Base-by-base conservation (phyloP, 1,140 invertebrate genomes). In the Delia radicum region DNA sequence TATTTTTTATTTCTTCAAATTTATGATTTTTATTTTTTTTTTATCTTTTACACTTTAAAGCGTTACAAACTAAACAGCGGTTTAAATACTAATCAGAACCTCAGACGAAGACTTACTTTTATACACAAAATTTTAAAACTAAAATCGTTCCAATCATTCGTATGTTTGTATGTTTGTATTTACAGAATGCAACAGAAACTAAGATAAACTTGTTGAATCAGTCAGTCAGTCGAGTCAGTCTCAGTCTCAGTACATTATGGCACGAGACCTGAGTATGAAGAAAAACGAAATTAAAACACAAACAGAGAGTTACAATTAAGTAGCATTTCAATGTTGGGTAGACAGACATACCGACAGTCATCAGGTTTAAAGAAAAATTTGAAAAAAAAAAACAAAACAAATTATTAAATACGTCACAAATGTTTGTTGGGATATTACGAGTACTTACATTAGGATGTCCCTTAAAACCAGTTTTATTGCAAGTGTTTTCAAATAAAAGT, bases 81-180 rank as follows among this genome's bases (percentile, higher is more conserved):
- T 69, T 37, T 3, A 69, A 69, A 69, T 31, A 69, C 65, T 69
- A 69, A 69, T 69, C 65, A 69, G 65, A 69, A 69, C 65, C 29
- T 24, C 65, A n/a, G 65, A 10, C 29, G 65, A 37, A 69, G 65
- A 69, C 29, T 69, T 69, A 69, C 65, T 69, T 69, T 33, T 69
- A 69, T 69, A 69, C 29, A 29, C 65, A 29, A 69, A 67, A 69
- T 33, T 27, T 65, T 65, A 31, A 69, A 55, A 69, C 29, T 33
- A 69, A 33, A 69, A 31, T 67, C 37, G 37, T 42, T 42, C 37
- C 7, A 12, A 15, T 10, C 6, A 15, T 42, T 42, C 37, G 37
- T 42, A 15, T 42, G 37, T 42, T 42, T 5, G 3, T 10, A 13
- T 13, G 37, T 10, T 42, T 42, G 7, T 42, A 15, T 42, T 42